These are phyloP conservation scores for Horisme vitalbata DNA, from an alignment of 2,888 invertebrate genomes.

Conservation along the genomic window DNA sequence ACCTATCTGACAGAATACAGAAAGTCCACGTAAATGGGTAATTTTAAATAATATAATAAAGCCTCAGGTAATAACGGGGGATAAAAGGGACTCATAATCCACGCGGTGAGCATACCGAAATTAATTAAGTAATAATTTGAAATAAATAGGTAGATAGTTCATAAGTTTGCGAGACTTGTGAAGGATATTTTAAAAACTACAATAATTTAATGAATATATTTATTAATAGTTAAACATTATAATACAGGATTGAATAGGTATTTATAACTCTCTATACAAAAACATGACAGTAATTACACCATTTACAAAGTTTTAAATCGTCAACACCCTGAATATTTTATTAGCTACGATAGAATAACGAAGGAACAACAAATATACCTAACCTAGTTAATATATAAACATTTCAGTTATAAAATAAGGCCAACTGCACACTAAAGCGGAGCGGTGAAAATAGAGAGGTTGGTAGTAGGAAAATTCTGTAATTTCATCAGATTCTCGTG, in stretches of 20 bases:
- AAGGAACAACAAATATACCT: conserved; percentile 7
- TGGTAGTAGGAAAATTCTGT: no score
- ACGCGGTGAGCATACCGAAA: no score
- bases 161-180: no score
- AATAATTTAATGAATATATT: conserved; percentile 47
- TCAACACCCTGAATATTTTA: conserved; percentile 27
- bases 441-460: no score
- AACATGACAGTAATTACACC: conserved; percentile 56
- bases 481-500: no score
- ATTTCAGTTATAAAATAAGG: not conserved
- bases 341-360: conserved; percentile 6
- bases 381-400: not conserved
- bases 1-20: no score
- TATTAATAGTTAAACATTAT: conserved; percentile 69
- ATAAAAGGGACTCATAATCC: no score
- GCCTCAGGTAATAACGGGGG: no score
- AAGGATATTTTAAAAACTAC: not conserved
- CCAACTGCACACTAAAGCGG: not conserved
- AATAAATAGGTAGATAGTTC: no score
- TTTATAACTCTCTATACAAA: conserved; percentile 74
- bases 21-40: no score
- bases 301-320: conserved; percentile 47
- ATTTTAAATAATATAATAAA: no score
- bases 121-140: no score
- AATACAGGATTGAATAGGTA: conserved; percentile 54